Base-by-base conservation (phyloP, 1,140 invertebrate species). In the Rhyzopertha dominica region DNA sequence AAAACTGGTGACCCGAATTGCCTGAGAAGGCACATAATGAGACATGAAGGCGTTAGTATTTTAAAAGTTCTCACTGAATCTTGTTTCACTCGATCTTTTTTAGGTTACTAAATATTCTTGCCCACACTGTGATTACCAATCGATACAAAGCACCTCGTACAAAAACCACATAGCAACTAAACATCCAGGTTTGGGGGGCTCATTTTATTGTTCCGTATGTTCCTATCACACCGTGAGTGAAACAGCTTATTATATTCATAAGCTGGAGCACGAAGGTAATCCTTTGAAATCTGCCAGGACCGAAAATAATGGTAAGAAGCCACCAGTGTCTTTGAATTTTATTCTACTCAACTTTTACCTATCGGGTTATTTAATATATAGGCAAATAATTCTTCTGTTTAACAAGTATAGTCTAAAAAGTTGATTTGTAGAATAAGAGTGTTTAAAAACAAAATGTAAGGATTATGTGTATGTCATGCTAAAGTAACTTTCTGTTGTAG, bases 1-100 rank as follows among this genome's bases (percentile, higher is more conserved):
- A 73, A 70, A 42, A 83, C 82, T 13, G 77, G 79, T 4, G 82
- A 86, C 66, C 82, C 84, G 53, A 85, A 85, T 64, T 82, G 81
- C 2, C 63, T 85, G 17, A 55, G 86, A 47, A 75, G 85, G 14
- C 86, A 89, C 59, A 74, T 78, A 49, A 81, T 87, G 69, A 73
- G 83, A 43, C 88, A 91, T 55, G 81, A 81, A 5, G 85, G 85
- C 26, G 71, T 75, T 38, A 28, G 31, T 47, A n/a, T 13, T 30
- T 13, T 40, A n/a, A 38, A n/a, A 40, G 16, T 37, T 38, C 10
- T 8, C 5, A 41, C 5, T 35, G 34, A 14, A 25, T 35, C 24
- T 12, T 36, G 5, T 36, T 5, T 16, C 14, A 42, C 4, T 28
- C 17, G 4, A n/a, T 23, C 26, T 30, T 10, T 56, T 56, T 38